Evolutionary conservation across 2,888 invertebrate species (phyloP).

Genomic region (Netelia inedita): DNA sequence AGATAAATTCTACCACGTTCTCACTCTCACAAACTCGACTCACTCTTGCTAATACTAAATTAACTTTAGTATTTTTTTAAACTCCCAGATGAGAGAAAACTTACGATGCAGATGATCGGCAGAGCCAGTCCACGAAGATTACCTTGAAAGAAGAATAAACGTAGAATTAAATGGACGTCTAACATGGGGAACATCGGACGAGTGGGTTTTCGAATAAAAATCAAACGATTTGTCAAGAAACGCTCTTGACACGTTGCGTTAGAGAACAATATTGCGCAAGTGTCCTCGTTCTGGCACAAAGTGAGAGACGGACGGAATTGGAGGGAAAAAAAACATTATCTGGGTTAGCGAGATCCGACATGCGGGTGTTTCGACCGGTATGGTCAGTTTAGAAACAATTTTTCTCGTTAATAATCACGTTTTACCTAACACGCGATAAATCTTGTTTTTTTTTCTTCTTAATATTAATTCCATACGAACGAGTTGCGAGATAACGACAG

Average conservation of each 20-base stretch:
- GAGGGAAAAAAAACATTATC: conserved; percentile 18
- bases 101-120: conserved; percentile 66
- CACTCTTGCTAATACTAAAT: background rate
- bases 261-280: conserved; percentile 47
- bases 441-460: conserved; percentile 2
- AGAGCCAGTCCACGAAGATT: conserved; percentile 53
- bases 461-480: conserved; percentile 18
- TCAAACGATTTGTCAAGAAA: background rate
- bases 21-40: too few relatives aligned
- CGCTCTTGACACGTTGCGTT: conserved; percentile 5
- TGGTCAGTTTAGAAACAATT: conserved; percentile 1
- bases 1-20: too few relatives aligned
- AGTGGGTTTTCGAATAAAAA: conserved; percentile 29
- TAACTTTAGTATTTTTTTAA: background rate
- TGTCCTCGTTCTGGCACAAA: conserved; percentile 25
- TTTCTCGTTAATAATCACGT: conserved; percentile 39
- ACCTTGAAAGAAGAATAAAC: conserved; percentile 60
- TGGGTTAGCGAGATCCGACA: conserved; percentile 45
- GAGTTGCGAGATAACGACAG: conserved; percentile 32
- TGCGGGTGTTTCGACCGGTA: conserved; percentile 36
- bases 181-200: conserved; percentile 20
- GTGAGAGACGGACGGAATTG: background rate
- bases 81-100: conserved; percentile 18
- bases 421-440: conserved; percentile 14
- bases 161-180: conserved; percentile 34